These are phyloP conservation scores for Campopleginae sp. DNA, from an alignment of 2,888 invertebrate species.

Conservation along the genomic window DNA sequence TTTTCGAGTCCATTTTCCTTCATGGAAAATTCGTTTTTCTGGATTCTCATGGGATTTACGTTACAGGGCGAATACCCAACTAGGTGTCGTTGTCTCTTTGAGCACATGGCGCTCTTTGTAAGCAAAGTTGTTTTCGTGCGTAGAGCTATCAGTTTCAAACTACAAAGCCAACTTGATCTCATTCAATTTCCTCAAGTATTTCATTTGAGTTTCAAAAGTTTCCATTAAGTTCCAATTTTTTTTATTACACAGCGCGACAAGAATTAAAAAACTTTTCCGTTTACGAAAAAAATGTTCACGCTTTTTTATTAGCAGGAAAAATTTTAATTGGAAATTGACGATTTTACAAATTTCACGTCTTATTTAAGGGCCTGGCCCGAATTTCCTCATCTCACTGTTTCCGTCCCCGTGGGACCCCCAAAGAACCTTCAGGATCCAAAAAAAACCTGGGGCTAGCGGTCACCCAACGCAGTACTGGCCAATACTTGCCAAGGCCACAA, in stretches of 20 bases:
- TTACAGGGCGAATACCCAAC: not conserved
- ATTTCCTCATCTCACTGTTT: too few species aligned
- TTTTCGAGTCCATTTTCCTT: not conserved
- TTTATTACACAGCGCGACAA: too few species aligned
- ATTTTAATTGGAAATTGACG: too few species aligned
- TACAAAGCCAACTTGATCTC: not conserved
- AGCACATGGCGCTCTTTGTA: not conserved
- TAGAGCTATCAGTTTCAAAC: not conserved
- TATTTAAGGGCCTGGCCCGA: too few species aligned
- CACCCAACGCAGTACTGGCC: too few species aligned
- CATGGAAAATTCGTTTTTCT: not conserved
- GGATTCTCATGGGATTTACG: not conserved
- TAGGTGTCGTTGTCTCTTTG: not conserved
- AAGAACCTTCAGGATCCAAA: too few species aligned
- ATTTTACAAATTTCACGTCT: too few species aligned
- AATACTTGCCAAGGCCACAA: too few species aligned
- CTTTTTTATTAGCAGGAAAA: too few species aligned
- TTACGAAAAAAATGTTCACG: not conserved
- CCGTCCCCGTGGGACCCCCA: too few species aligned
- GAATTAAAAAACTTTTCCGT: not conserved
- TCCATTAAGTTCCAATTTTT: not conserved
- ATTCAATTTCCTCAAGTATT: not conserved
- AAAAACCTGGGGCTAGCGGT: too few species aligned
- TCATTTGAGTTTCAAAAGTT: not conserved
- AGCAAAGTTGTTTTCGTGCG: not conserved